These are phyloP conservation scores for Halesus radiatus DNA, from an alignment of 1,140 invertebrate genomes.

Conservation along the genomic window DNA sequence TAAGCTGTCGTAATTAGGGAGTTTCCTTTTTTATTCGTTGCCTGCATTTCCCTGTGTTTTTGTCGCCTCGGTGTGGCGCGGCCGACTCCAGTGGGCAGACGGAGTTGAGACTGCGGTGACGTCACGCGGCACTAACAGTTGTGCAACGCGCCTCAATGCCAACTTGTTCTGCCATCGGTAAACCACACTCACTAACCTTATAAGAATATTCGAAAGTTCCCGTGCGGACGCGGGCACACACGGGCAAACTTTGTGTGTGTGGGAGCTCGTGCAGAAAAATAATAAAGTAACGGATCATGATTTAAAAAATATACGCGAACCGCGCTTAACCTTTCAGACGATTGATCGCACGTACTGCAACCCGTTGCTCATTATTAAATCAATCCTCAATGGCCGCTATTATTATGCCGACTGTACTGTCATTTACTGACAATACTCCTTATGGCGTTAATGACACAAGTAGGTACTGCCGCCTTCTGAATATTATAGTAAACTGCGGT, in stretches of 20 bases:
- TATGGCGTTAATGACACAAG: too few relatives aligned
- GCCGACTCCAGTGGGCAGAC: conserved; percentile 38
- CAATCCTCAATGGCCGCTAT: conserved; percentile 7
- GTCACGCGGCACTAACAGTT: conserved; percentile 33
- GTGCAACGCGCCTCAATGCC: conserved; percentile 47
- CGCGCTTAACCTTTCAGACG: conserved; percentile 27
- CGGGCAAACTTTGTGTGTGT: conserved; percentile 8
- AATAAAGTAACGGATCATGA: conserved; percentile 36
- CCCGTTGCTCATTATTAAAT: conserved; percentile 8
- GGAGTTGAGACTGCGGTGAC: conserved; percentile 44
- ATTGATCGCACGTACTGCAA: conserved; percentile 12
- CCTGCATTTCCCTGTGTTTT: conserved; percentile 16
- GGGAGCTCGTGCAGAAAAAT: conserved; percentile 38
- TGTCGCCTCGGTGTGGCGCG: neutral
- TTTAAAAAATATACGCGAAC: conserved; percentile 21
- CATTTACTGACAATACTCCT: neutral
- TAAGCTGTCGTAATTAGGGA: too few relatives aligned
- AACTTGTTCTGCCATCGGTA: conserved; percentile 42
- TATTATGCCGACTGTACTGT: conserved; percentile 5
- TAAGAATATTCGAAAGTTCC: conserved; percentile 51
- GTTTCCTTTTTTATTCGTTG: conserved; percentile 3
- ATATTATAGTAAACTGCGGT: too few relatives aligned
- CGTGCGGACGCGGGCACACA: conserved; percentile 39
- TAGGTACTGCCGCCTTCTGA: too few relatives aligned
- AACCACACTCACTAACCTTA: conserved; percentile 50